phyloP scores from a whole-genome alignment of 2,113 vertebrate species.

The Malurus melanocephalus region DNA sequence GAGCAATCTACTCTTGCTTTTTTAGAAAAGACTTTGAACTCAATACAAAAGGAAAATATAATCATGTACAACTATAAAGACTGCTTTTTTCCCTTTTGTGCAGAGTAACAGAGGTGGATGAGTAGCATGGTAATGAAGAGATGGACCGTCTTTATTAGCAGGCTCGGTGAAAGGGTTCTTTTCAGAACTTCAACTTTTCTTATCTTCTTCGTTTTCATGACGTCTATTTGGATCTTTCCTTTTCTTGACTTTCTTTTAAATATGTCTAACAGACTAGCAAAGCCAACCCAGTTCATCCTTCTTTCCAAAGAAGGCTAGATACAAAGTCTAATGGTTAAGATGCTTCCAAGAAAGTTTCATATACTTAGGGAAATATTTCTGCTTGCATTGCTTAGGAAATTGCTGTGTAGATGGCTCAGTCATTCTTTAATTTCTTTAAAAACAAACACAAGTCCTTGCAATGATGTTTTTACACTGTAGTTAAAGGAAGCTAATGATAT shows the following conservation, averaged over 20 bases:
- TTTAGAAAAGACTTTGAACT: conserved; percentile 71
- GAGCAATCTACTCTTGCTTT: conserved; percentile 73
- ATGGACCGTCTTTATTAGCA: conserved; percentile 67
- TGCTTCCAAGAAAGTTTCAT: conserved; percentile 27
- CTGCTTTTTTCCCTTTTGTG: conserved; percentile 70
- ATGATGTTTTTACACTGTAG: background rate
- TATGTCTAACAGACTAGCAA: conserved; percentile 46
- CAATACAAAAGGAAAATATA: conserved; percentile 74
- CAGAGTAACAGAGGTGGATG: conserved; percentile 66
- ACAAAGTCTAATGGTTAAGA: conserved; percentile 30
- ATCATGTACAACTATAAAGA: conserved; percentile 75
- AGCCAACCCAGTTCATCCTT: conserved; percentile 59
- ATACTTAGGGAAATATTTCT: background rate
- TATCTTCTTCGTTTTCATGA: conserved; percentile 71
- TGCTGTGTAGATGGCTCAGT: background rate
- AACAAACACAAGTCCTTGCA: conserved; percentile 3
- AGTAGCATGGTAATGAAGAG: conserved; percentile 74
- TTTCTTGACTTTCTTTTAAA: conserved; percentile 68
- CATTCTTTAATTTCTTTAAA: conserved; percentile 1
- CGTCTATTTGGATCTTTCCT: conserved; percentile 61
- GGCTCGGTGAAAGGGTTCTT: conserved; percentile 65
- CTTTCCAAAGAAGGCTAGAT: conserved; percentile 42
- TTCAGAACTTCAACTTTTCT: conserved; percentile 73
- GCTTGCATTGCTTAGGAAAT: background rate
- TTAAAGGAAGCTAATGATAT: conserved; percentile 44